Conservation (phyloP, 2,888 invertebrate species). For the Chelonus formosanus region DNA sequence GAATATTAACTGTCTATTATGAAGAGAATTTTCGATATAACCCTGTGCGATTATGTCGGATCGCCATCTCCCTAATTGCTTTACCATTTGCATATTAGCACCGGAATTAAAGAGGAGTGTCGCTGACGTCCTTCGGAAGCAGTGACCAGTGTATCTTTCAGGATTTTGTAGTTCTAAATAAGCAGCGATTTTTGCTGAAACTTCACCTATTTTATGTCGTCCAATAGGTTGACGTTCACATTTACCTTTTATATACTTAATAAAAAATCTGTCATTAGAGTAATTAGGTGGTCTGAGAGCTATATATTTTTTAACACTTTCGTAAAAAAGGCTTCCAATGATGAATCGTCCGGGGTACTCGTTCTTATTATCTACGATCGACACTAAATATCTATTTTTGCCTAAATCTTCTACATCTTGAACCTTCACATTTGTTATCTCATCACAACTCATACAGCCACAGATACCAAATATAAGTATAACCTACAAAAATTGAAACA, state of each 20-base stretch:
- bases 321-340: not conserved
- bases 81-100: too few species aligned
- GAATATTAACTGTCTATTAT: too few species aligned
- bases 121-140: slow-evolving; percentile 30
- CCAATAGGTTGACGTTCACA: slow-evolving; percentile 25
- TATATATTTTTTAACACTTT: slow-evolving; percentile 16
- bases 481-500: too few species aligned
- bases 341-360: not conserved
- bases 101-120: too few species aligned
- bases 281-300: slow-evolving; percentile 2
- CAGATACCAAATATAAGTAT: too few species aligned
- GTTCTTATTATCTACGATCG: slow-evolving; percentile 4
- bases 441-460: too few species aligned
- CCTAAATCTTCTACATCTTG: too few species aligned
- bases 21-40: too few species aligned
- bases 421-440: too few species aligned
- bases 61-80: too few species aligned
- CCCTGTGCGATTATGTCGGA: too few species aligned
- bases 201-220: slow-evolving; percentile 18
- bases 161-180: slow-evolving; percentile 19
- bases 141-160: slow-evolving; percentile 27
- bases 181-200: slow-evolving; percentile 26
- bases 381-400: not conserved
- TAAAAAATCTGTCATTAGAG: slow-evolving; percentile 9
- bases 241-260: slow-evolving; percentile 28